Evolutionary conservation across 2,113 vertebrate genomes (phyloP), one percentile per base, ranked within the genome.

Genomic region (Corvus cornix): DNA sequence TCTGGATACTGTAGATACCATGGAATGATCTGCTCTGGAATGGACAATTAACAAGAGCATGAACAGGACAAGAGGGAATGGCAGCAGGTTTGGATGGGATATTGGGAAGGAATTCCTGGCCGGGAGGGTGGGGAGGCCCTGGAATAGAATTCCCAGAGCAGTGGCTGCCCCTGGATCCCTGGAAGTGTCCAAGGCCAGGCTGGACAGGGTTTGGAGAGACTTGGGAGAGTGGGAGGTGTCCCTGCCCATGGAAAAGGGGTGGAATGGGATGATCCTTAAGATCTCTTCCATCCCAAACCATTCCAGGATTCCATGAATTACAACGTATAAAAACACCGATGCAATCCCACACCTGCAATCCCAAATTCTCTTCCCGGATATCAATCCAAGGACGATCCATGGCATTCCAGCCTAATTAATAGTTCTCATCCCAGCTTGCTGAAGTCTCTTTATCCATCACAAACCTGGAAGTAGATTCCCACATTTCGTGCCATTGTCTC

Each of bases 311-410:
- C 46, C 33, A 19, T 27, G 27, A 52, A 68, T 77, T 26, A 7
- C 19, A 68, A 20, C 0, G 1, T 5, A n/a, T 28, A 53, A 26
- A 60, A 63, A 9, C 0, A 60, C 2, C 0, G 1, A 15, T 15
- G 10, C 17, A 24, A 10, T 31, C 43, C 52, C 22, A 55, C 35
- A 43, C 4, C 37, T 52, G 15, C 5, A 48, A 13, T 78, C 58
- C 26, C 4, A 0, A 67, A n/a, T 59, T 82, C 33, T 33, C 37
- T 55, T 70, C 73, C 51, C 31, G 46, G 84, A 28, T 31, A 22
- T 22, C n/a, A 35, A 39, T 44, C 72, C 59, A 55, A 64, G 41
- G 23, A 33, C n/a, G 48, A n/a, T 2, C 28, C 73, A 10, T 1
- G 23, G 0, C 12, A 67, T 59, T 41, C 64, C 43, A 24, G 9